Conservation (phyloP, 2,888 invertebrate genomes). For the Scaptomyza flava region DNA sequence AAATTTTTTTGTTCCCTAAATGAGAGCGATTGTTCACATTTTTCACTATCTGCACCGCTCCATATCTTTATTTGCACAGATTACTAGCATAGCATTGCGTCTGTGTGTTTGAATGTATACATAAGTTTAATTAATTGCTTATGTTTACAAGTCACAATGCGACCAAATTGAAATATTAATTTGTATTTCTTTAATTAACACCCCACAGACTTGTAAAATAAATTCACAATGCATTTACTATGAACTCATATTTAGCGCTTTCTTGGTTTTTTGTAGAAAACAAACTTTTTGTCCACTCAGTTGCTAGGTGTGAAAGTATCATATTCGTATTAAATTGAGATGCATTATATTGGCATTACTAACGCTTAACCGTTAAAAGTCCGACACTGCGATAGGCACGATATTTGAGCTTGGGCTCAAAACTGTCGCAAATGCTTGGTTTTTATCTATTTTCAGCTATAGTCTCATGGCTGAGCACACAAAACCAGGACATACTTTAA, state of each 20-base stretch:
- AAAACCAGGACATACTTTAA: neutral
- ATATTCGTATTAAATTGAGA: neutral
- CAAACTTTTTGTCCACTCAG: neutral
- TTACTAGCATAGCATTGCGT: neutral
- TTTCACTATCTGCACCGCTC: neutral
- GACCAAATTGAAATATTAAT: neutral
- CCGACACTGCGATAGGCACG: neutral
- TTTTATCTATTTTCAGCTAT: neutral
- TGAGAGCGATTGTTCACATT: too few species aligned
- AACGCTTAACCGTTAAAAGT: neutral
- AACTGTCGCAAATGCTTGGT: neutral
- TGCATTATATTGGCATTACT: neutral
- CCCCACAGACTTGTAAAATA: neutral
- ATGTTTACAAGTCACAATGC: neutral
- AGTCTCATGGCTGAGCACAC: too few species aligned
- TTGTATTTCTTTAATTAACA: neutral
- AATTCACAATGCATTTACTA: neutral
- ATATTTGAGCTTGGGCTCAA: neutral
- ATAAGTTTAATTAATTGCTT: neutral
- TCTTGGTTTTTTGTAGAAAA: neutral
- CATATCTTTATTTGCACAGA: neutral
- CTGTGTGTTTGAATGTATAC: neutral
- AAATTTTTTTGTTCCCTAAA: neutral
- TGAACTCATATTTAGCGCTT: neutral
- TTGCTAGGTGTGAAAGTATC: slow-evolving; percentile 4